Evolutionary conservation across 2,113 vertebrate genomes (phyloP), one percentile per base, ranked within the genome.

Genomic region (Aegithalos caudatus): DNA sequence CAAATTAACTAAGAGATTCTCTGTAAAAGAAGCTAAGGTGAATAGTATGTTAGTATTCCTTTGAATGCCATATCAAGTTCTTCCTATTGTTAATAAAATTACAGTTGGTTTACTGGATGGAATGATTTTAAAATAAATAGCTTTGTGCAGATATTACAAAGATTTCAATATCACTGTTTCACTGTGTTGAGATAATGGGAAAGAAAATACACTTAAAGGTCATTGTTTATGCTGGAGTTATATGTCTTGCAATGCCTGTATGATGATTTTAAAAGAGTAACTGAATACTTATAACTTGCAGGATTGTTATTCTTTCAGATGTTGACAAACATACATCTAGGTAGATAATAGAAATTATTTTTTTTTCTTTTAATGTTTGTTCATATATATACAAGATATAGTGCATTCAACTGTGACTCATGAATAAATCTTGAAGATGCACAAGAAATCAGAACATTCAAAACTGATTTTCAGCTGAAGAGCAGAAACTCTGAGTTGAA

Each of bases 21-120:
- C 86, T 93, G 73, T 58, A 45, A 76, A 65, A 90, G 61, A 88
- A 86, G 45, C 82, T 77, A 28, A 94, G 73, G 82, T 97, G 90
- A 93, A 86, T 87, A 88, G 37, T 12, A 35, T 91, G 85, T 92
- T 97, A 83, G 74, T 92, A 93, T 93, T 93, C 58, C 57, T 96
- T 96, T 97, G 95, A 97, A 94, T 83, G 85, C 86, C 29, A 2
- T 94, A 91, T 96, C 94, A 92, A 82, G n/a, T 89, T 81, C 53
- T 90, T 97, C 64, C 91, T 86, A 89, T 94, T 97, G 81, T 97
- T 98, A 97, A 97, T 97, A 97, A 97, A 97, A 98, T 95, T 97
- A 95, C 92, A 65, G 54, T 65, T 92, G 95, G 69, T 95, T 91
- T 94, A 96, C 69, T 85, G 86, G 71, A 81, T 80, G 81, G 92